Conservation (phyloP, 2,888 invertebrate genomes). For the Acronicta leporina region DNA sequence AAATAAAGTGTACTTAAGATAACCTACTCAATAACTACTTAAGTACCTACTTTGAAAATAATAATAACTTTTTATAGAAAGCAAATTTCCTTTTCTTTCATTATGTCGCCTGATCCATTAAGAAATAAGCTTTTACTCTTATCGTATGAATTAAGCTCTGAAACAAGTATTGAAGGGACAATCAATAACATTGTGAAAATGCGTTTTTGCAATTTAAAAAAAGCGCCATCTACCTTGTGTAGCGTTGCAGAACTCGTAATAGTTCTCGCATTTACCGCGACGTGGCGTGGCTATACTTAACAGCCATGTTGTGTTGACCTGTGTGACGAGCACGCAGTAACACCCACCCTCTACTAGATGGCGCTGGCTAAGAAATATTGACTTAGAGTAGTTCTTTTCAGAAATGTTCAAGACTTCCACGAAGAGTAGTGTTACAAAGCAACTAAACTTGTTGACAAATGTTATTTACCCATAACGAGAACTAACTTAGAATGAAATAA, state of each 20-base stretch:
- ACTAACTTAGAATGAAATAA: background rate
- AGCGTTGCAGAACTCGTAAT: conserved; percentile 6
- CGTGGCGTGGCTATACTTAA: conserved; percentile 54
- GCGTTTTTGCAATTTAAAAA: conserved; percentile 45
- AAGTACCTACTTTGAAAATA: too few relatives aligned
- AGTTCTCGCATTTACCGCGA: conserved; percentile 52
- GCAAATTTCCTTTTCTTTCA: conserved; percentile 21
- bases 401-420: background rate
- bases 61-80: too few relatives aligned
- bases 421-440: too few relatives aligned
- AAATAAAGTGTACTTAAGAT: too few relatives aligned
- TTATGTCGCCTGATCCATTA: conserved; percentile 42
- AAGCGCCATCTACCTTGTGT: conserved; percentile 74
- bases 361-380: conserved; percentile 50
- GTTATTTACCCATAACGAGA: background rate
- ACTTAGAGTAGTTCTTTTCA: background rate
- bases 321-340: conserved; percentile 32
- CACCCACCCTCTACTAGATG: conserved; percentile 61
- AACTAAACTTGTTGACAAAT: background rate
- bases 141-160: conserved; percentile 56
- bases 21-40: too few relatives aligned
- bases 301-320: conserved; percentile 15
- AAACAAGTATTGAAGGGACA: conserved; percentile 60
- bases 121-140: conserved; percentile 54
- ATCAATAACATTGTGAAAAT: conserved; percentile 69